phyloP scores from a whole-genome alignment of 64 coral and sea anemone species.

The Stylophora pistillata region DNA sequence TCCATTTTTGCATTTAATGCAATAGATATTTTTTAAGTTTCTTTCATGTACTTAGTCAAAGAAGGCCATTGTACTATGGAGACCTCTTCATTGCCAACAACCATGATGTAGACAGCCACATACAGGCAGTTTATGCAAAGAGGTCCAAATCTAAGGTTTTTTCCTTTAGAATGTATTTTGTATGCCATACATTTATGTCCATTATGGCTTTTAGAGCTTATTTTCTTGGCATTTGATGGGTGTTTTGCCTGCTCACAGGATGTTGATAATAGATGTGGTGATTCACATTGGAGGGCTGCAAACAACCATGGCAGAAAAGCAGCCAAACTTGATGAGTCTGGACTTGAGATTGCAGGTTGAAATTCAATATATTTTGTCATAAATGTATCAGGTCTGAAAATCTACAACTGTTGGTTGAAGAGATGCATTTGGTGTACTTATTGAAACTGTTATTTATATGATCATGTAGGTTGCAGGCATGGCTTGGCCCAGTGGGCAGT shows the following conservation, averaged over 20 bases:
- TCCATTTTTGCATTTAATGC: too few species aligned
- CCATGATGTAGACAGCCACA: conserved; percentile 44
- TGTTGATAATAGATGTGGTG: conserved; percentile 56
- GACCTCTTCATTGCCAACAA: conserved; percentile 64
- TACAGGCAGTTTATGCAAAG: conserved; percentile 53
- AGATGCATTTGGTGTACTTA: not conserved
- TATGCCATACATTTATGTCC: conserved; percentile 15
- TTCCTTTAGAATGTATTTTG: not conserved
- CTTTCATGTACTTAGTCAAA: not conserved
- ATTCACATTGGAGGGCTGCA: conserved; percentile 63
- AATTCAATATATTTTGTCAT: not conserved
- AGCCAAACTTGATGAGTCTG: conserved; percentile 59
- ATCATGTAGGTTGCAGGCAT: conserved; percentile 57
- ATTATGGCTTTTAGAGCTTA: conserved; percentile 7
- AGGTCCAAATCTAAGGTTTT: conserved; percentile 32
- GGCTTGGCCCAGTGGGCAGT: conserved; percentile 61
- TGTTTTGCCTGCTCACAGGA: conserved; percentile 9
- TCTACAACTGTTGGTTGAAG: not conserved
- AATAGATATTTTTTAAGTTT: too few species aligned
- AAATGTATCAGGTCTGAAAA: not conserved
- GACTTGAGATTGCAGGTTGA: conserved; percentile 58
- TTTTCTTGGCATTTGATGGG: not conserved
- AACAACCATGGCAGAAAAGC: conserved; percentile 44
- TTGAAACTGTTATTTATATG: not conserved
- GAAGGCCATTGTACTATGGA: conserved; percentile 47